Base-by-base conservation (phyloP, 2,888 invertebrate genomes). In the Orthosia cruda region DNA sequence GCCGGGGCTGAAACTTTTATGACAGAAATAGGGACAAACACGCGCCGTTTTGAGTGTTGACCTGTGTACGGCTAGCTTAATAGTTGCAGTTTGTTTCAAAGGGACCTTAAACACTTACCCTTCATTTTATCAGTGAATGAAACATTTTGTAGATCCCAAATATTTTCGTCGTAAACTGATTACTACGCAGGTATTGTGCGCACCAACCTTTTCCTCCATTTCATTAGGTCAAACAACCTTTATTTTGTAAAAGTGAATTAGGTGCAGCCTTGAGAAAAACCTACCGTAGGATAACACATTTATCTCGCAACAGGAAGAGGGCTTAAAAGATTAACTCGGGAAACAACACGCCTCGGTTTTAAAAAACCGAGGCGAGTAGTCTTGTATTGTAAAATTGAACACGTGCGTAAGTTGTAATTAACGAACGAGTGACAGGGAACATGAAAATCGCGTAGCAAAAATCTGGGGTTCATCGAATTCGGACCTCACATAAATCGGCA, bases 401-500 rank as follows among this genome's bases (percentile, higher is more conserved):
- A 69, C 71, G 70, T 68, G 65, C 47, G 20, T 20, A 79, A 57
- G 67, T 70, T 71, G 80, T 77, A 88, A 87, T 88, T 84, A 84
- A 81, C 72, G 76, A 81, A 79, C 71, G 40, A 80, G 61, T 75
- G 71, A 77, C 85, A 71, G 62, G 55, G 62, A 77, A 82, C 76
- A 80, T 82, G 87, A 87, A 88, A 90, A 90, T 86, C 81, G 88
- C 84, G 89, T 85, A 77, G 79, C 81, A 84, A 87, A 72, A 89
- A 90, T 84, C 77, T 85, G 74, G 72, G 81, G 88, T 87, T 86
- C 82, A 86, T 83, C 86, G 81, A 77, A 86, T 75, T 85, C 71
- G 74, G 80, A 78, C 77, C 83, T 84, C 88, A 85, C 90, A 91
- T 93, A 92, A 93, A 93, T 93, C 90, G 91, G 89, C 81, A 87